Percentiles rank a stretch among this genome's conserved stretches.
Evolutionary conservation across 2,888 invertebrate species (phyloP).

Genomic region (Folsomia manolachei): DNA sequence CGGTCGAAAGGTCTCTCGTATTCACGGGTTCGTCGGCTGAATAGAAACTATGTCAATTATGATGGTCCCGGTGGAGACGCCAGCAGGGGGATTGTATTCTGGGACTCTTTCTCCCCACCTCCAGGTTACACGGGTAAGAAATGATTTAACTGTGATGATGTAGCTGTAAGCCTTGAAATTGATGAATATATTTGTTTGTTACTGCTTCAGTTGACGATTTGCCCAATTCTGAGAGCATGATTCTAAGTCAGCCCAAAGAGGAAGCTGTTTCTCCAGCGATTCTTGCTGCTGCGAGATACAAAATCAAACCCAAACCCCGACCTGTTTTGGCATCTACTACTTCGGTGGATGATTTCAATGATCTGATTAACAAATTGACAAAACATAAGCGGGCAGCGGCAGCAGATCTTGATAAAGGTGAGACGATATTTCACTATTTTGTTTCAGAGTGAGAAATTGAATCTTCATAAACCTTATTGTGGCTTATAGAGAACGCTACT

Average conservation of each 20-base stretch:
- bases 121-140: conserved; percentile 29
- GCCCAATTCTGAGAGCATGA: conserved; percentile 19
- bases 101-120: conserved; percentile 26
- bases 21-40: conserved; percentile 8
- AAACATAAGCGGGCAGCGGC: background rate
- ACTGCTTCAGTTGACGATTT: conserved; percentile 31
- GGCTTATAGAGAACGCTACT: background rate
- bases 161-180: background rate
- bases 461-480: too few relatives aligned
- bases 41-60: conserved; percentile 14
- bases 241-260: background rate
- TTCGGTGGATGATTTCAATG: background rate
- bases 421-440: too few relatives aligned
- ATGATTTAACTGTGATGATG: background rate
- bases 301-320: background rate
- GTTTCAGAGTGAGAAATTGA: too few relatives aligned
- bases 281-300: conserved; percentile 7
- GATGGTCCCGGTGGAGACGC: background rate
- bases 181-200: background rate
- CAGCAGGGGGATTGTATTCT: background rate
- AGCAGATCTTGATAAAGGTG: background rate
- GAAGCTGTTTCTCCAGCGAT: conserved; percentile 27
- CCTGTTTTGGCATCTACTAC: background rate
- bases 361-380: background rate
- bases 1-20: conserved; percentile 12